Evolutionary conservation across 2,113 vertebrate species (phyloP).

Genomic region (Dissostichus mawsoni): DNA sequence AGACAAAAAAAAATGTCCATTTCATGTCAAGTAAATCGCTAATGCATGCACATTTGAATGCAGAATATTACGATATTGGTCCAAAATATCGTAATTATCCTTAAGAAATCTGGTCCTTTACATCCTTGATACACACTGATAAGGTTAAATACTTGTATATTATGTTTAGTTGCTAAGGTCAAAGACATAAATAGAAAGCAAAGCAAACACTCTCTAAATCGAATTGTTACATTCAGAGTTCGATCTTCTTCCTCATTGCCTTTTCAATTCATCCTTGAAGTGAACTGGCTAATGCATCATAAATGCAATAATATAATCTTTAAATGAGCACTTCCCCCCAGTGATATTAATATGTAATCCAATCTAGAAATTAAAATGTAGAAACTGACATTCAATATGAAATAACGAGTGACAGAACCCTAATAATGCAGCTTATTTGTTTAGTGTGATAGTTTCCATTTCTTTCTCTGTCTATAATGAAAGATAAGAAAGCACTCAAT

Average conservation of each 20-base stretch:
- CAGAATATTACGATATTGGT: background rate
- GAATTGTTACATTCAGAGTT: background rate
- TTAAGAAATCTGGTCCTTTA: background rate
- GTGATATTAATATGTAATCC: conserved; percentile 45
- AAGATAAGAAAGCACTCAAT: conserved; percentile 52
- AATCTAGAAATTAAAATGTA: conserved; percentile 4
- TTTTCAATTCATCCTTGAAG: background rate
- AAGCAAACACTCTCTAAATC: background rate
- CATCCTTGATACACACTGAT: background rate
- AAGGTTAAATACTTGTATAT: background rate
- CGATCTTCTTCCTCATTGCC: background rate
- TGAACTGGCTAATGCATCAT: conserved; percentile 1
- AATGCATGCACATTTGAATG: no score
- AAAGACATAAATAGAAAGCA: background rate
- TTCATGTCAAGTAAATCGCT: no score
- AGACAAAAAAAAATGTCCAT: no score
- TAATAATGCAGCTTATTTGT: conserved; percentile 21
- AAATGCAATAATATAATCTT: conserved; percentile 21
- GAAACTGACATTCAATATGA: conserved; percentile 37
- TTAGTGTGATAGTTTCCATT: conserved; percentile 16
- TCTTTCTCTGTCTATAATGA: conserved; percentile 13
- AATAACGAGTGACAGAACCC: conserved; percentile 15
- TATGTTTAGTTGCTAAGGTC: background rate
- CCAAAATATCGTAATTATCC: background rate
- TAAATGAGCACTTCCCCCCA: conserved; percentile 12